Evolutionary conservation across 2,113 vertebrate genomes (phyloP), one percentile per base, ranked within the genome.

Genomic region (Acinonyx jubatus): DNA sequence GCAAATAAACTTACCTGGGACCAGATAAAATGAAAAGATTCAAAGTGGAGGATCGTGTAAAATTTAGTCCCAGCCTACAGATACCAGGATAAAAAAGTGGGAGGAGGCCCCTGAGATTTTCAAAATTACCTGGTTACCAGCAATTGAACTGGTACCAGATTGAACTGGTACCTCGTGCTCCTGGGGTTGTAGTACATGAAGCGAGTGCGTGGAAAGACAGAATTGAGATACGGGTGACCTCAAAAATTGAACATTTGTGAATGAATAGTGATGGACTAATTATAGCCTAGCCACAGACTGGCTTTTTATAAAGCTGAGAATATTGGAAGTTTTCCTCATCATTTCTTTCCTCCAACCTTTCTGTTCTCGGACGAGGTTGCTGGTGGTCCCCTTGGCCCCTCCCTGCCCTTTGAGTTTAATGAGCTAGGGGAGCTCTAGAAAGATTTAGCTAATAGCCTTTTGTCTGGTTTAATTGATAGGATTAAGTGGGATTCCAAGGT

Each of bases 1-100:
- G 55, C 93, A 66, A 91, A 71, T 69, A 69, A 89, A 84, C 29
- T 94, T 90, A 10, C 36, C 41, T 74, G 55, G 50, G 25, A 7
- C 87, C 68, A 83, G 52, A 14, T 83, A 80, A 92, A 95, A 90
- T 66, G 38, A 95, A 81, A 81, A 55, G 83, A 66, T 6, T 61
- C 3, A 41, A 97, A 96, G 71, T 12, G 4, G 68, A 91, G 29
- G 11, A 48, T 82, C 14, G 27, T 38, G 45, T 50, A 71, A 69
- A 85, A 71, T 94, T 78, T 91, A 94, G 52, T 86, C 45, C 29
- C 18, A 9, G 14, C 7, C 33, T 80, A 91, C 18, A 73, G 61
- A 10, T 65, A 79, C 33, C 18, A 65, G 21, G 21, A 27, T n/a
- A 33, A 50, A 71, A 78, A 91, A 29, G 14, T 84, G 23, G 68